Percentiles rank a stretch among this genome's conserved stretches.
Evolutionary conservation across 2,113 vertebrate species (phyloP).

Genomic region (Ctenomys sociabilis): DNA sequence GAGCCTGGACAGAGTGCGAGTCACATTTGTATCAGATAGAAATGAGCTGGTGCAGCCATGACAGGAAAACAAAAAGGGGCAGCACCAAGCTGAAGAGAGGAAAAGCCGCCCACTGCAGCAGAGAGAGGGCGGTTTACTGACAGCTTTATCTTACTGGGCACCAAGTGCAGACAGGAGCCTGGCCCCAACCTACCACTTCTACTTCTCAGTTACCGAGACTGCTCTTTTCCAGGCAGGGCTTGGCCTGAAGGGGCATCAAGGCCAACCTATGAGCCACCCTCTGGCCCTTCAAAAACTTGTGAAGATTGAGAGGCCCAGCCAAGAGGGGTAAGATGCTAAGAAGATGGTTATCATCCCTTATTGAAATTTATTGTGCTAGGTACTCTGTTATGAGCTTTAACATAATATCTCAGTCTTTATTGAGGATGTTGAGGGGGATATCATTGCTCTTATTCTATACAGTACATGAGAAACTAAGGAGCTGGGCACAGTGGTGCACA

Average conservation of each 20-base stretch:
- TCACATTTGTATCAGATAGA: not conserved
- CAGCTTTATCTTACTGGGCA: not conserved
- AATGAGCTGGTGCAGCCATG: not conserved
- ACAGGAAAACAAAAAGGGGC: not conserved
- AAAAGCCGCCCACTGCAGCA: not conserved
- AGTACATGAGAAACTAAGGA: not conserved
- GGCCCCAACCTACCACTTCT: not conserved
- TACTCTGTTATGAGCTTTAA: not conserved
- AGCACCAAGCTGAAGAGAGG: not conserved
- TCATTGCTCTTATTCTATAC: not conserved
- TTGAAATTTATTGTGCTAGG: slow-evolving; percentile 2
- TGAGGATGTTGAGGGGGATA: not conserved
- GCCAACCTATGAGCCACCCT: not conserved
- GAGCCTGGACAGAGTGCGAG: not conserved
- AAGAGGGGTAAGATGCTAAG: not conserved
- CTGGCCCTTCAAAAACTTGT: not conserved
- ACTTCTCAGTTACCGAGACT: not conserved
- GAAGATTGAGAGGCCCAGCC: not conserved
- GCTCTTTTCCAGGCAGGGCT: not conserved
- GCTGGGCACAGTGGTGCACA: not conserved
- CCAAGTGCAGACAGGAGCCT: not conserved
- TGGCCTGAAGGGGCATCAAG: not conserved
- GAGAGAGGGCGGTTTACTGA: not conserved
- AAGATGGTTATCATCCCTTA: not conserved
- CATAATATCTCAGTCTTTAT: not conserved